phyloP scores from a whole-genome alignment of 2,888 invertebrate genomes.

The Anticlea derivata region DNA sequence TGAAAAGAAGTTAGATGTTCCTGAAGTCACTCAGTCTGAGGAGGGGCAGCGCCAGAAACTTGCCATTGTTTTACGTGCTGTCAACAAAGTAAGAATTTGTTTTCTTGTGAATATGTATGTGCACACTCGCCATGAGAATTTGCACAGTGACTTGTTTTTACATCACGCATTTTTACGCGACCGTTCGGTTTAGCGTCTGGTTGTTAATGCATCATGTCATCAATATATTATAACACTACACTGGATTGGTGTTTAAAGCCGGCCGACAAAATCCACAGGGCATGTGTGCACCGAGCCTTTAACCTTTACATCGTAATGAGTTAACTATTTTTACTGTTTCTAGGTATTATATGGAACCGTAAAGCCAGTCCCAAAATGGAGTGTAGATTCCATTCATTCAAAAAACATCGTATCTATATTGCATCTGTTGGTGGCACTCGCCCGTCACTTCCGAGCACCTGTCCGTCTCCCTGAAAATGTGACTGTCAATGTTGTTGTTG shows the following conservation, averaged over 20 bases:
- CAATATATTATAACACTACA: no score
- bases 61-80: conserved; percentile 92
- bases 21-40: conserved; percentile 99
- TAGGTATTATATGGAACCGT: conserved; percentile 88
- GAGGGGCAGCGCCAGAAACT: conserved; percentile 98
- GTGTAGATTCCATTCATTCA: conserved; percentile 97
- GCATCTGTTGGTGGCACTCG: conserved; percentile 96
- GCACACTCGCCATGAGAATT: no score
- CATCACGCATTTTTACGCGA: no score
- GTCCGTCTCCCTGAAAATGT: conserved; percentile 98
- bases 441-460: conserved; percentile 97
- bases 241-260: no score
- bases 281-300: no score
- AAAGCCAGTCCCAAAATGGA: conserved; percentile 96
- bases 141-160: no score
- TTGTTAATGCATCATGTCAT: no score
- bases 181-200: no score
- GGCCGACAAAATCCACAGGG: no score
- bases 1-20: conserved; percentile 95
- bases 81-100: conserved; percentile 93
- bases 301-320: no score
- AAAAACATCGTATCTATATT: conserved; percentile 98
- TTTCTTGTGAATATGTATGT: no score
- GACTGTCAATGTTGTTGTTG: conserved; percentile 95
- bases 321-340: conserved; percentile 36